A percentile compares a stretch with the other conserved stretches of the same genome.
phyloP scores from a whole-genome alignment of 2,888 invertebrate genomes.

The Tenthredo scrophulariae region DNA sequence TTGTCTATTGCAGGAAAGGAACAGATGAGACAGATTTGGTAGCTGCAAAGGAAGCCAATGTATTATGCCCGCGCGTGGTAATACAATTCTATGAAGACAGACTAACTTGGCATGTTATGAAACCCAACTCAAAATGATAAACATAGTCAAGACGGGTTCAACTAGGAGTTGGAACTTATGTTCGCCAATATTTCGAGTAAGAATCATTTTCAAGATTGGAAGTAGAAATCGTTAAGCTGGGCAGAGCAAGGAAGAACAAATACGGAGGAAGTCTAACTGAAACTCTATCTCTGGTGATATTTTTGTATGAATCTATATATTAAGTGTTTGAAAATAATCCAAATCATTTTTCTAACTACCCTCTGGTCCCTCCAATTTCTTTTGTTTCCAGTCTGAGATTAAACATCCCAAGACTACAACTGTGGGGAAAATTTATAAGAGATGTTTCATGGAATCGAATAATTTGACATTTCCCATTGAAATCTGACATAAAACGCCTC shows the following conservation, averaged over 20 bases:
- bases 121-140: conserved; percentile 66
- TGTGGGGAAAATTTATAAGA: background rate
- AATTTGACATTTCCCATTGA: background rate
- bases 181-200: background rate
- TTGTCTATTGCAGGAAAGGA: conserved; percentile 79
- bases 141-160: background rate
- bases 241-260: background rate
- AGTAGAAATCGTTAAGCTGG: background rate
- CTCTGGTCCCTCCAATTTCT: background rate
- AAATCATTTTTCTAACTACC: background rate
- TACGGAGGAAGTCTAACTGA: background rate
- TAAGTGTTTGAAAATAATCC: background rate
- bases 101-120: conserved; percentile 92
- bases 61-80: conserved; percentile 85
- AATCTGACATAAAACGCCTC: background rate
- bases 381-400: background rate
- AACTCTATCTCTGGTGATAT: background rate
- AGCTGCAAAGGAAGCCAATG: conserved; percentile 84
- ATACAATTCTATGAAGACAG: conserved; percentile 87
- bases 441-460: background rate
- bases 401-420: background rate
- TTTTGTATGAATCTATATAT: background rate
- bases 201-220: background rate
- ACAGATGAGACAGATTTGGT: conserved; percentile 86
- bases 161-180: background rate